A percentile compares a stretch with the other conserved stretches of the same genome.
Conservation (phyloP, 1,140 invertebrate genomes). For the Sarcophaga bullata region DNA sequence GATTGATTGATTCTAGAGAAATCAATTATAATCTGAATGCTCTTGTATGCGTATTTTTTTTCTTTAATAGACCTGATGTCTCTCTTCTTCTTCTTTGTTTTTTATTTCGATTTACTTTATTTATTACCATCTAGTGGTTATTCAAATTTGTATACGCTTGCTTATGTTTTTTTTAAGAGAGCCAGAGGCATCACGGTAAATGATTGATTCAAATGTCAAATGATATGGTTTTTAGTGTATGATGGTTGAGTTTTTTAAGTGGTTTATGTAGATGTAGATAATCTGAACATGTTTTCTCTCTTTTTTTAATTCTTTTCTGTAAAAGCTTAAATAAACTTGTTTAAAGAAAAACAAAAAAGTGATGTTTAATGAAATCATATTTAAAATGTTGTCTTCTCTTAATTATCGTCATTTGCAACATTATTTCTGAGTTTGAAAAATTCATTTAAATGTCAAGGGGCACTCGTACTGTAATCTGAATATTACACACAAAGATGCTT, state of each 20-base stretch:
- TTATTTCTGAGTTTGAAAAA: slow-evolving; percentile 20
- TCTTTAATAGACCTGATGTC: not conserved
- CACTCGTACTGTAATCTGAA: not conserved
- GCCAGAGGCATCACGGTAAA: not conserved
- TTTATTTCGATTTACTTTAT: not conserved
- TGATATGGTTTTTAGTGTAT: not conserved
- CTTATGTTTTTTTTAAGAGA: not conserved
- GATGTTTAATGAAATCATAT: slow-evolving; percentile 28
- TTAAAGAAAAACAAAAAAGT: not conserved
- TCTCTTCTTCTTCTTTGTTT: no score
- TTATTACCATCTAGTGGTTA: not conserved
- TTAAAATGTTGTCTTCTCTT: slow-evolving; percentile 28
- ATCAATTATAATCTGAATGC: slow-evolving; percentile 17
- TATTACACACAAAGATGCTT: slow-evolving; percentile 24
- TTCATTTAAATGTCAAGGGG: slow-evolving; percentile 36
- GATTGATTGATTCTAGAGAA: slow-evolving; percentile 29
- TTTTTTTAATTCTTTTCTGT: no score
- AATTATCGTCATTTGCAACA: slow-evolving; percentile 29
- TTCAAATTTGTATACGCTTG: not conserved
- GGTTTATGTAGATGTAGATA: not conserved
- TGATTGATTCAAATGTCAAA: not conserved
- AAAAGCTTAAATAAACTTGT: not conserved
- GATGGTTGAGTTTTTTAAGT: not conserved
- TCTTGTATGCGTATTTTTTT: not conserved
- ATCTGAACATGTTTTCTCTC: not conserved